Base-by-base conservation (phyloP, 2,797 vertebrate genomes). In the Lophura swinhoii region DNA sequence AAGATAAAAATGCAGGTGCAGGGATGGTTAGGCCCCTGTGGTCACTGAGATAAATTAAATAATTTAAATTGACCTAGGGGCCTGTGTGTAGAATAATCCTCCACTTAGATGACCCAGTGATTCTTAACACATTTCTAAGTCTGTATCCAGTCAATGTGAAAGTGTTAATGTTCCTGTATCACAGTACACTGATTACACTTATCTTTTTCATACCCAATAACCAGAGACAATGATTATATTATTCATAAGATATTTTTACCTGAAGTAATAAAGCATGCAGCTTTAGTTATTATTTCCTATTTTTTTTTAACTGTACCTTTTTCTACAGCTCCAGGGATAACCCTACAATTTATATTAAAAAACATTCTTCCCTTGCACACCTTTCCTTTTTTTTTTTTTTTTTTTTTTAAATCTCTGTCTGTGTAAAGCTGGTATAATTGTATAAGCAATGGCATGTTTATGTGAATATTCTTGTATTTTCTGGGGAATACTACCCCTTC, bases 241-340 rank as follows among this genome's bases (percentile, higher is more conserved):
- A 97, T 97, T 97, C 97, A 97, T 97, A 97, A 95, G 97, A 88
- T 97, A 96, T 96, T 98, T 97, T 97, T 93, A 98, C 97, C 97
- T 97, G 97, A 93, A 97, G 97, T 97, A 97, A 97, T 97, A 97
- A 97, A 94, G 89, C 95, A 95, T 90, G 89, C 83, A 94, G 96
- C 93, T 97, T 97, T 96, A 95, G 96, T 97, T 97, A 97, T 97
- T 98, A 97, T 97, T 97, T 97, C 91, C 93, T 97, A 96, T 51
- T 53, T 51, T 51, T 89, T 80, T 78, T 87, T 86, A 79, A 91
- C 86, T 59, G 62, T 69, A 91, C 86, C 75, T 96, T 94, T 94
- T 83, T 74, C 80, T 72, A 11, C 92, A 95, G 97, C 96, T 94
- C 48, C 91, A 95, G 93, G 96, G 86, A 94, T 87, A 97, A 84